Conservation (phyloP, 2,113 vertebrate species). For the Bombycilla garrulus region DNA sequence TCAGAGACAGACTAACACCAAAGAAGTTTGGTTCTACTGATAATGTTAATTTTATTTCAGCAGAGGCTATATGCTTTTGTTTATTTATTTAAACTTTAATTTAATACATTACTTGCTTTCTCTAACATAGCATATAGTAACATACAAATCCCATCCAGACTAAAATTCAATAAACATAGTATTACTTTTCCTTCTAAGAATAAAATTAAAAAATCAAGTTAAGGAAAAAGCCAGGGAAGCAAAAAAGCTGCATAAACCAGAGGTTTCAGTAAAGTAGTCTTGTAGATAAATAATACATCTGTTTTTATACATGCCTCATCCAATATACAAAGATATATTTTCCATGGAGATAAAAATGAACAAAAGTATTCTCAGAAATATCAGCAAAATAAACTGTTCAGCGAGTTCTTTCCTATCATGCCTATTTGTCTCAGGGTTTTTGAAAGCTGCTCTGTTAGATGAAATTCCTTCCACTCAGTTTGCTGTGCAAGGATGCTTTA, state of each 20-base stretch:
- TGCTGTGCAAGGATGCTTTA: background rate
- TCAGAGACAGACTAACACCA: background rate
- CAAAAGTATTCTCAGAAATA: background rate
- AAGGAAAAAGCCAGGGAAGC: background rate
- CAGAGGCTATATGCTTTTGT: background rate
- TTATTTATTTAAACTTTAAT: background rate
- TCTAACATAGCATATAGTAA: background rate
- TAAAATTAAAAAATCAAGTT: background rate
- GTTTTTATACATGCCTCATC: background rate
- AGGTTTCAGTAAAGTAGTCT: background rate
- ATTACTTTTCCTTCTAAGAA: background rate
- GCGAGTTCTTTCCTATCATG: background rate
- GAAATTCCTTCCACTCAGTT: background rate
- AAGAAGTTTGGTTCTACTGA: background rate
- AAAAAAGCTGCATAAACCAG: background rate
- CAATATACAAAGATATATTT: background rate
- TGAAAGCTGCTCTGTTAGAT: background rate
- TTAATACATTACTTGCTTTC: background rate
- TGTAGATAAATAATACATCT: background rate
- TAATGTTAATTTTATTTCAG: background rate
- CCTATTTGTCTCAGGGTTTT: background rate
- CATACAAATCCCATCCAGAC: background rate
- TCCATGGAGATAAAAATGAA: background rate
- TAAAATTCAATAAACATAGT: background rate
- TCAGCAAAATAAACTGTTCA: background rate